A percentile compares a stretch with the other conserved stretches of the same genome.
Conservation (phyloP, 2,888 invertebrate genomes). For the Phymatocera aterrima region DNA sequence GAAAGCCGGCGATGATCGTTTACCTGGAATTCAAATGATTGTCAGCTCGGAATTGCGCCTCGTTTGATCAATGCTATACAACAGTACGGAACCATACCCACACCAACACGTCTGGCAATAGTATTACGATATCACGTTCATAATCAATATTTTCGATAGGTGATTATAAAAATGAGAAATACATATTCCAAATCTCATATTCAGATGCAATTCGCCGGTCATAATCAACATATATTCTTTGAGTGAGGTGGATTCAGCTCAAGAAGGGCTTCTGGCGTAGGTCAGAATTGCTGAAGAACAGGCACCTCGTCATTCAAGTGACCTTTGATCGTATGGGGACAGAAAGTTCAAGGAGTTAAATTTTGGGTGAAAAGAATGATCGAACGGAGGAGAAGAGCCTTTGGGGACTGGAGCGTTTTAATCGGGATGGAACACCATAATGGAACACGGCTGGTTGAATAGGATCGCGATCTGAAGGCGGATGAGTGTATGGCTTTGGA, state of each 20-base stretch:
- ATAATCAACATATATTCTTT: background rate
- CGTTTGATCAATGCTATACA: background rate
- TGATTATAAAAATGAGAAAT: no score
- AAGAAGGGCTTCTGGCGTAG: background rate
- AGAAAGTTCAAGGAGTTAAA: background rate
- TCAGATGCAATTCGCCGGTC: background rate
- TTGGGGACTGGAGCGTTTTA: background rate
- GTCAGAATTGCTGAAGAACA: background rate
- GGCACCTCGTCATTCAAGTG: background rate
- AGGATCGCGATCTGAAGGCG: background rate
- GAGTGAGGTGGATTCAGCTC: background rate
- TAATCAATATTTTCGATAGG: no score
- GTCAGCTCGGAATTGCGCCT: background rate
- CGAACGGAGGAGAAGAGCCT: background rate
- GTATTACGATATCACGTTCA: no score
- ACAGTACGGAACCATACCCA: background rate
- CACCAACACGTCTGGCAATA: no score
- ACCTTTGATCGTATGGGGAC: background rate
- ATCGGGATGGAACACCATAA: slow-evolving; percentile 1
- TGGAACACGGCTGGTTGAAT: slow-evolving; percentile 5
- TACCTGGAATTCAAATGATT: slow-evolving; percentile 21
- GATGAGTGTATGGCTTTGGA: background rate
- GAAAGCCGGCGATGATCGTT: slow-evolving; percentile 12
- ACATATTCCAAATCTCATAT: background rate
- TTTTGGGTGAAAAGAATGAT: background rate